A percentile compares a stretch with the other conserved stretches of the same genome.
Evolutionary conservation across 2,113 vertebrate genomes (phyloP).

Genomic region (Tonatia bakeri): DNA sequence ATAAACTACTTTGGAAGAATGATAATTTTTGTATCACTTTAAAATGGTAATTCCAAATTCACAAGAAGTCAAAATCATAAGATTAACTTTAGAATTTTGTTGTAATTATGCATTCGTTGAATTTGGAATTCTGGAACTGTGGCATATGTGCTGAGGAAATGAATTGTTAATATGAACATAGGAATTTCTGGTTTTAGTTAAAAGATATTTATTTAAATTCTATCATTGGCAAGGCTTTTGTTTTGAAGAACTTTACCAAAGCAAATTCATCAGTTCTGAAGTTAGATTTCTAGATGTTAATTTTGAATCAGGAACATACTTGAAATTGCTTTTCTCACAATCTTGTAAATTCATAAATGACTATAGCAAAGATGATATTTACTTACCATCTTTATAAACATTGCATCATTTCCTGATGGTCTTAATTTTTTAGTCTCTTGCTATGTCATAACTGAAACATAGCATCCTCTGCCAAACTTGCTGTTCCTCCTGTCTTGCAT

Average conservation of each 20-base stretch:
- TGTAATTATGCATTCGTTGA: background rate
- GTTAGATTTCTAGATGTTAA: constrained; percentile 33
- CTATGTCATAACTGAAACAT: background rate
- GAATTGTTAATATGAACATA: background rate
- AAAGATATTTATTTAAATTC: constrained; percentile 35
- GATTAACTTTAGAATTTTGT: background rate
- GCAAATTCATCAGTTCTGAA: constrained; percentile 4
- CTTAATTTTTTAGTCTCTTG: background rate
- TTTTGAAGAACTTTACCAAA: constrained; percentile 48
- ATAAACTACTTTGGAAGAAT: constrained; percentile 31
- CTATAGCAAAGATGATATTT: background rate
- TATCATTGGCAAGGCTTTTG: constrained; percentile 37
- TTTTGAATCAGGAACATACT: constrained; percentile 27
- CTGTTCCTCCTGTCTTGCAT: background rate
- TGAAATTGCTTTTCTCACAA: constrained; percentile 8
- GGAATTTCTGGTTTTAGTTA: constrained; percentile 28
- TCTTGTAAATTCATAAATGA: background rate
- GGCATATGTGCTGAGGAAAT: background rate
- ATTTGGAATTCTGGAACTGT: background rate
- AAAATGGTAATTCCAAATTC: constrained; percentile 16
- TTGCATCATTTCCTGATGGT: background rate
- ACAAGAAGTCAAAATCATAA: background rate
- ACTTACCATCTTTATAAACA: background rate
- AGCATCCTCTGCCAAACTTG: background rate
- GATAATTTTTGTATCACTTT: background rate